Base-by-base conservation (phyloP, 1,140 invertebrate species). In the Drosophila navojoa region DNA sequence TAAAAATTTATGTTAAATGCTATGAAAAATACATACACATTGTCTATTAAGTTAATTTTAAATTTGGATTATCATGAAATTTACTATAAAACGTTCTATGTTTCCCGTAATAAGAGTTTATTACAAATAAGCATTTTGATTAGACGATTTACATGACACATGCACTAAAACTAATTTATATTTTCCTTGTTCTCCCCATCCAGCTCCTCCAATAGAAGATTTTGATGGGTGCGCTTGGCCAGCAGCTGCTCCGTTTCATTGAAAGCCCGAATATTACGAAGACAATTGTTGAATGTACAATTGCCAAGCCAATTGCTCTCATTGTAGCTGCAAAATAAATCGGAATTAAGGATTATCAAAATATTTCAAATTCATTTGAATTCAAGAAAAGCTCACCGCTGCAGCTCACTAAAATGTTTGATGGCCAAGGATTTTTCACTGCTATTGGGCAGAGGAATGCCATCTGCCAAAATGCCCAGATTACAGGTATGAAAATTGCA, bases 141-240 rank as follows among this genome's bases (percentile, higher is more conserved):
- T 53, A 11, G 53, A 55, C 9, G 40, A 52, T 60, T 54, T 70
- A 47, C 42, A 57, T 60, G 47, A 50, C 59, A 50, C 59, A 42
- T 25, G 7, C 4, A 6, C 11, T 58, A 63, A 53, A 54, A 49
- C 35, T 76, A 77, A 50, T 55, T 76, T 11, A 77, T 71, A 32
- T 87, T 87, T 16, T 87, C 84, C 32, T 87, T 87, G 6, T 87
- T 80, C 6, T 87, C 84, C 13, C 57, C 49, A 13, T 61, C 73
- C 10, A 86, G 19, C 16, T 86, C 82, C 7, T 87, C 81, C n/a
- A 71, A 32, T 1, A 84, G 47, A 3, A 87, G 32, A 50, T 40
- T 53, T 13, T 84, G 68, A 52, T 84, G 64, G 4, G 72, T 63
- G 15, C 61, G 84, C 53, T 80, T 81, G 19, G 69, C 60, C 55